These are phyloP conservation scores for Odocoileus hemionus DNA, from an alignment of 2,113 vertebrate species.

Conservation along the genomic window DNA sequence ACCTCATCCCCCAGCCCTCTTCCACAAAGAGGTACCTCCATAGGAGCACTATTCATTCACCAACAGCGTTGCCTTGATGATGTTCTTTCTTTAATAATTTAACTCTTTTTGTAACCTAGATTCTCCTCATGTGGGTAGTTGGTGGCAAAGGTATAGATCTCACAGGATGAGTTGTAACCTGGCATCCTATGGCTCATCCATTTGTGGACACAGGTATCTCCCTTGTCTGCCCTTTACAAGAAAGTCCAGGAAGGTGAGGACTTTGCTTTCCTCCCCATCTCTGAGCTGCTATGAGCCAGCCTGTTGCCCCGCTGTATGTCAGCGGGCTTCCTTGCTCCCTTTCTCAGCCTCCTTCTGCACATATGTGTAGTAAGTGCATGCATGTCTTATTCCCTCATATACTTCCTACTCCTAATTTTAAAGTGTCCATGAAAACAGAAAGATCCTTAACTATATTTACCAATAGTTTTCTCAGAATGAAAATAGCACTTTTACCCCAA, in stretches of 20 bases:
- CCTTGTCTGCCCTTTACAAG: too few species aligned
- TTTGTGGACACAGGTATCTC: neutral
- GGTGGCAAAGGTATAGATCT: neutral
- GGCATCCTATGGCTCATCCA: fast-evolving
- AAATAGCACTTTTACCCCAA: neutral
- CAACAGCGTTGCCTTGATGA: neutral
- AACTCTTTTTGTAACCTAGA: neutral
- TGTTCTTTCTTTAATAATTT: neutral
- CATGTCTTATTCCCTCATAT: neutral
- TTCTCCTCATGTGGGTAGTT: neutral
- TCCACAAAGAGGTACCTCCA: neutral
- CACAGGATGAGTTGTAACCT: neutral
- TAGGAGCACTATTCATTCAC: neutral
- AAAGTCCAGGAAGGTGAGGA: neutral
- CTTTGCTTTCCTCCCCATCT: neutral
- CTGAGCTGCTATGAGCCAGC: too few species aligned
- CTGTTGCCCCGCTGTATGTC: fast-evolving
- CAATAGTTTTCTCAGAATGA: neutral
- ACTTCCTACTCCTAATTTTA: neutral
- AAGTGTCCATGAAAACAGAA: neutral
- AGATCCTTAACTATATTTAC: neutral
- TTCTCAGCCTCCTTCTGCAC: neutral
- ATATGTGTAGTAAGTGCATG: fast-evolving
- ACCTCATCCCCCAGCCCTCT: fast-evolving
- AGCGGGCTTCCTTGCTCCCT: fast-evolving